These are phyloP conservation scores for Pegoplata infirma DNA, from an alignment of 2,888 invertebrate species.

Conservation along the genomic window DNA sequence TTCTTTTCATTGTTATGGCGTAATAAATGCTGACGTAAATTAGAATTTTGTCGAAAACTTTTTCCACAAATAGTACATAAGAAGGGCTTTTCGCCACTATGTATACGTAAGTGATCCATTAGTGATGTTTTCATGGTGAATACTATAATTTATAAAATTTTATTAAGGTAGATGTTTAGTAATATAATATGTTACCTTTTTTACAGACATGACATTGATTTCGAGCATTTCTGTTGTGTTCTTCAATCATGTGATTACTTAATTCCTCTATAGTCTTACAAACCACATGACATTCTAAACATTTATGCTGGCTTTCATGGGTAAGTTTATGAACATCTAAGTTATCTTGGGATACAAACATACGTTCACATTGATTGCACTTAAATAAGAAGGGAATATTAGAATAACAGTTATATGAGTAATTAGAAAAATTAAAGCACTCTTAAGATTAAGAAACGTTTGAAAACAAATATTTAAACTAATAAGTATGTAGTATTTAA, in stretches of 20 bases:
- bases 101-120: conserved; percentile 80
- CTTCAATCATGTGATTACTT: conserved; percentile 78
- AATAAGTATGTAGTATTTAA: too few relatives aligned
- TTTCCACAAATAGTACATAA: conserved; percentile 80
- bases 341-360: conserved; percentile 80
- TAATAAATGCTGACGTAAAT: conserved; percentile 81
- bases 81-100: conserved; percentile 82
- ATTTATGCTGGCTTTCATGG: conserved; percentile 69
- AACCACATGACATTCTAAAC: conserved; percentile 76
- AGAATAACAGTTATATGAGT: too few relatives aligned
- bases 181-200: conserved; percentile 67
- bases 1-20: conserved; percentile 80
- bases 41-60: conserved; percentile 82
- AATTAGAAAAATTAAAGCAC: too few relatives aligned
- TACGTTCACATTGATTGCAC: conserved; percentile 78
- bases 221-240: conserved; percentile 78
- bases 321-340: conserved; percentile 79
- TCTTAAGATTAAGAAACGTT: too few relatives aligned
- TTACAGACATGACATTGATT: conserved; percentile 79
- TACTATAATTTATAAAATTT: conserved; percentile 66
- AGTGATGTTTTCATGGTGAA: conserved; percentile 81
- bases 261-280: conserved; percentile 78
- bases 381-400: too few relatives aligned
- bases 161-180: background rate
- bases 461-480: too few relatives aligned